Base-by-base conservation (phyloP, 1,140 invertebrate genomes). In the Tenebrio molitor region DNA sequence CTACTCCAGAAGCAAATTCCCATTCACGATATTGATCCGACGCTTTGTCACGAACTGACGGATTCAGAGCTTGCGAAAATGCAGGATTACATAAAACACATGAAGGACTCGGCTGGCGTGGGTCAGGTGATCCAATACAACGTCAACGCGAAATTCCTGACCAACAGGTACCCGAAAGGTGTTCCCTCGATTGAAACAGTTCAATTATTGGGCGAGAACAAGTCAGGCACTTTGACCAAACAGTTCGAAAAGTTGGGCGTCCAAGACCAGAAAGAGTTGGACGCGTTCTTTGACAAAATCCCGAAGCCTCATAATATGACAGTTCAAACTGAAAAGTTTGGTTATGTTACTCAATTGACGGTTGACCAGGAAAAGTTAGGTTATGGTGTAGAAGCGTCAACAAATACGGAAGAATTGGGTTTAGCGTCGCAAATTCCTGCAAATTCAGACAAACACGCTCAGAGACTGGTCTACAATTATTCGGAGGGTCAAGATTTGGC, bases 1-100 rank as follows among this genome's bases (percentile, higher is more conserved):
- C 89, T 92, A 68, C 85, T 95, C 1, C 90, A 93, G 79, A 91
- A 92, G 71, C 93, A 95, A 83, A 85, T 95, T 29, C 93, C 93
- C 3, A 85, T 92, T 2, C 92, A 94, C 80, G 93, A 95, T 81
- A 89, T 94, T 50, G 89, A 92, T 82, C 85, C 86, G 2, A 77
- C 81, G 0, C 78, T 87, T 3, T 87, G 86, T 74, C 89, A 91
- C 76, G 85, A 88, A 71, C 83, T 92, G 6, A 88, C 87, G 1
- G 86, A 90, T 62, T 83, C 87, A 34, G 91, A 92, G 82, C 84
- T 86, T 44, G 81, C 85, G 19, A 85, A 89, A 76, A 82, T 89
- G 71, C 85, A 89, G 81, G 88, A 90, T 79, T 91, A 91, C 78
- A 88, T 90, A 5, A 86, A 86, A 1, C 86, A 88, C 66, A 85